Conservation (phyloP, 2,888 invertebrate genomes). For the Platerodrilus igneus region DNA sequence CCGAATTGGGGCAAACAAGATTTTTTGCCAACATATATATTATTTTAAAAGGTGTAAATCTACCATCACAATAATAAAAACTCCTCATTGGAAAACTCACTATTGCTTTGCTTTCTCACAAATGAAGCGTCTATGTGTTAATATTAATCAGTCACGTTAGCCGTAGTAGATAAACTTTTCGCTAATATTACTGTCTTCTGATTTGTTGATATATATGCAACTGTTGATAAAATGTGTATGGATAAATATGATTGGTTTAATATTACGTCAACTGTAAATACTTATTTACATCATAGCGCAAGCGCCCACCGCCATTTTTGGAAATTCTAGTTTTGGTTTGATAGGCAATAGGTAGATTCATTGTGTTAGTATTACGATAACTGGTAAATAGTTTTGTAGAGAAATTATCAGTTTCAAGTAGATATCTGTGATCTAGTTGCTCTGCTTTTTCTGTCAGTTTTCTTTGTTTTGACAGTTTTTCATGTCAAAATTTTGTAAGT, state of each 20-base stretch:
- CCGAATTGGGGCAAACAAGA: too few relatives aligned
- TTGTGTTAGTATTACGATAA: slow-evolving; percentile 23
- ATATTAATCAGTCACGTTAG: too few relatives aligned
- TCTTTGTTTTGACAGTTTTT: slow-evolving; percentile 28
- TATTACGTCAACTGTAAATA: slow-evolving; percentile 42
- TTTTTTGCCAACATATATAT: too few relatives aligned
- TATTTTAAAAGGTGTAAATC: too few relatives aligned
- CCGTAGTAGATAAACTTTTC: too few relatives aligned
- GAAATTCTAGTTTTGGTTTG: slow-evolving; percentile 44
- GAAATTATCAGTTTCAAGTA: slow-evolving; percentile 21
- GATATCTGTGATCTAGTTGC: slow-evolving; percentile 17
- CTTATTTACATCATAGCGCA: slow-evolving; percentile 47
- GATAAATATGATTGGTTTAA: slow-evolving; percentile 34
- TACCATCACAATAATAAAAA: too few relatives aligned
- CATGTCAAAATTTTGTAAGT: slow-evolving; percentile 24
- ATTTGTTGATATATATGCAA: too few relatives aligned
- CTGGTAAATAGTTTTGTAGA: slow-evolving; percentile 14
- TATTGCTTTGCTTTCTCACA: too few relatives aligned
- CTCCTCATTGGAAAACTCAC: too few relatives aligned
- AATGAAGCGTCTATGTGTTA: too few relatives aligned
- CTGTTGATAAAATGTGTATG: too few relatives aligned
- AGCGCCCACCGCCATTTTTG: slow-evolving; percentile 47
- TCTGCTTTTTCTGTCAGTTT: slow-evolving; percentile 15
- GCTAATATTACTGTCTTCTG: too few relatives aligned
- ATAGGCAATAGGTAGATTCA: slow-evolving; percentile 30